phyloP scores from a whole-genome alignment of 1,140 invertebrate genomes.

The silkworm (Bombyx mori) region DNA sequence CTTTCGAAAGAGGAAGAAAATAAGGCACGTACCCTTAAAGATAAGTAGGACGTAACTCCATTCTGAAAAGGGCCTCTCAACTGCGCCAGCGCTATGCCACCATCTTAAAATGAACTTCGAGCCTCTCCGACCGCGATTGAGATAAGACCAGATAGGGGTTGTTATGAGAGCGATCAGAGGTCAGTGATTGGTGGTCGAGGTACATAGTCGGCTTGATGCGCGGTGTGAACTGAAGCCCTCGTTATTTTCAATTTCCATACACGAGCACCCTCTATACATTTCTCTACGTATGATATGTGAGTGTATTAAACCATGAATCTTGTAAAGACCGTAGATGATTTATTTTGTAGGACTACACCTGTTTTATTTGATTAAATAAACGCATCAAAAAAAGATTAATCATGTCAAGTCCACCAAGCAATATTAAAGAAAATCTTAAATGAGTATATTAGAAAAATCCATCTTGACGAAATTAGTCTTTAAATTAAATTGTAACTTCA shows the following conservation, averaged over 20 bases:
- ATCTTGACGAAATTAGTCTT: no score
- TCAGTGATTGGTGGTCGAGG: constrained; percentile 45
- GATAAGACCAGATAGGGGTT: constrained; percentile 41
- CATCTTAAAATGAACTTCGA: constrained; percentile 42
- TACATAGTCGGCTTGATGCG: constrained; percentile 50
- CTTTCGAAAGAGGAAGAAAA: constrained; percentile 45
- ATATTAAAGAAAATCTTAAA: not conserved
- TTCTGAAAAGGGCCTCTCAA: constrained; percentile 63
- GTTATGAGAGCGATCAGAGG: constrained; percentile 32
- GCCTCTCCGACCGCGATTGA: constrained; percentile 36
- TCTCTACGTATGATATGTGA: constrained; percentile 50
- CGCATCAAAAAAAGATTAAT: not conserved
- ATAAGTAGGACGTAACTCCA: constrained; percentile 67
- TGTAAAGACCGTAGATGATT: constrained; percentile 53
- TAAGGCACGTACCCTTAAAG: constrained; percentile 61
- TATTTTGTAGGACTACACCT: constrained; percentile 20
- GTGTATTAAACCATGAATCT: constrained; percentile 66
- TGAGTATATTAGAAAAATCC: no score
- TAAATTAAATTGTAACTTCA: no score
- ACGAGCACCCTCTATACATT: constrained; percentile 54
- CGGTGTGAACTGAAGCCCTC: constrained; percentile 59
- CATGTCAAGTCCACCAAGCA: not conserved
- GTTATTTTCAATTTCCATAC: constrained; percentile 70
- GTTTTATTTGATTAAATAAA: not conserved
- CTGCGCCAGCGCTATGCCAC: constrained; percentile 41